Percentiles rank a stretch among this genome's conserved stretches.
phyloP scores from a whole-genome alignment of 2,113 vertebrate species.

The Hypomesus transpacificus region DNA sequence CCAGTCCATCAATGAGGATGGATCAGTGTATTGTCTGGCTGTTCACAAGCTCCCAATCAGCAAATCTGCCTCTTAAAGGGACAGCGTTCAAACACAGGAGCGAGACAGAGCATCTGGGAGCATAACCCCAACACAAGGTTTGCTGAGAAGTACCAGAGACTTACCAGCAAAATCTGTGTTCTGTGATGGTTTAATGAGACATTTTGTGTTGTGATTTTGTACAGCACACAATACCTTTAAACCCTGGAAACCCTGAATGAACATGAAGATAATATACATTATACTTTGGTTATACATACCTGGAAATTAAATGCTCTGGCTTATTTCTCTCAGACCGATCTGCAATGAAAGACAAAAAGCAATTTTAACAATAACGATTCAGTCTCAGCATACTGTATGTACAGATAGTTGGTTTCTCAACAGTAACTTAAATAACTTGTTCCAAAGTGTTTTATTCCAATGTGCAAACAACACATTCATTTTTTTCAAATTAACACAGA shows the following conservation, averaged over 20 bases:
- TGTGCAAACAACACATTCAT: background rate
- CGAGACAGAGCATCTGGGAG: too few relatives aligned
- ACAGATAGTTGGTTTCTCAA: background rate
- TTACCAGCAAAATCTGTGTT: too few relatives aligned
- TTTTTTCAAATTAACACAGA: background rate
- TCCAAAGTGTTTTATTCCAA: background rate
- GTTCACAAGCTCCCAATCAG: conserved; percentile 51
- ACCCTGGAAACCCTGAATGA: too few relatives aligned
- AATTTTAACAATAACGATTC: background rate
- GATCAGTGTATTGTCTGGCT: conserved; percentile 44
- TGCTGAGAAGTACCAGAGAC: too few relatives aligned
- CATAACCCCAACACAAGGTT: too few relatives aligned
- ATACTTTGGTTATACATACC: conserved; percentile 66
- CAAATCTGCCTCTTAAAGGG: conserved; percentile 48
- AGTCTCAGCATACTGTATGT: background rate
- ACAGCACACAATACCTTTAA: too few relatives aligned
- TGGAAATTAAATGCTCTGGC: conserved; percentile 76
- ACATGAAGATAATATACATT: too few relatives aligned
- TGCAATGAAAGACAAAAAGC: conserved; percentile 55
- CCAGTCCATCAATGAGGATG: conserved; percentile 25
- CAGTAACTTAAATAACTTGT: conserved; percentile 26
- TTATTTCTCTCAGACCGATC: conserved; percentile 84
- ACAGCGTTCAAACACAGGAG: conserved; percentile 7
- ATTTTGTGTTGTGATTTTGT: too few relatives aligned
- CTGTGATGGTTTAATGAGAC: too few relatives aligned